These are phyloP conservation scores for Philonicus albiceps DNA, from an alignment of 2,888 invertebrate genomes.

Conservation along the genomic window DNA sequence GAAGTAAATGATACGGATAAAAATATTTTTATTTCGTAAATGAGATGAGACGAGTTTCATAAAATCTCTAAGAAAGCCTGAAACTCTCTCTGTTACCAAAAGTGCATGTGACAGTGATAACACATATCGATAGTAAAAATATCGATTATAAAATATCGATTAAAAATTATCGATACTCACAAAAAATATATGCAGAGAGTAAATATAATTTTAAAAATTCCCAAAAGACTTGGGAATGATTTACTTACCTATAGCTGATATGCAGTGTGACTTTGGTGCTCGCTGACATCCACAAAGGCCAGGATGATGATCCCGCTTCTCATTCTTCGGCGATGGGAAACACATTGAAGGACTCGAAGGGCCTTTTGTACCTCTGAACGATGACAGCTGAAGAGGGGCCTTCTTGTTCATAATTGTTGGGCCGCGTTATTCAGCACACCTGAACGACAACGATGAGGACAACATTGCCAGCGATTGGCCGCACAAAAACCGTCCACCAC, in stretches of 20 bases:
- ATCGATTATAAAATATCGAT: too few relatives aligned
- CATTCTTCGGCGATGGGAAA: conserved; percentile 53
- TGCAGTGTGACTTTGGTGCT: conserved; percentile 63
- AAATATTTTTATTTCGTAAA: too few relatives aligned
- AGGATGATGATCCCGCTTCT: conserved; percentile 54
- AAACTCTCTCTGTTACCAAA: too few relatives aligned
- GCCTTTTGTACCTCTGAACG: conserved; percentile 54
- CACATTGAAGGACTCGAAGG: conserved; percentile 54
- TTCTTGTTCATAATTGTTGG: conserved; percentile 59
- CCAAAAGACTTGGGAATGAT: too few relatives aligned
- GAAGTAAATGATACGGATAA: too few relatives aligned
- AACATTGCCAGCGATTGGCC: background rate
- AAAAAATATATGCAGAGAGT: too few relatives aligned
- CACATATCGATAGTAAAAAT: too few relatives aligned
- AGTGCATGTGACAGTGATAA: too few relatives aligned
- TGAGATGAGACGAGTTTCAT: too few relatives aligned
- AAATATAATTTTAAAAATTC: too few relatives aligned
- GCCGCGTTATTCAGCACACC: background rate
- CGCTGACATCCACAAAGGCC: conserved; percentile 62
- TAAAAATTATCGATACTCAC: too few relatives aligned
- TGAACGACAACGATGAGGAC: background rate
- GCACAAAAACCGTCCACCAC: background rate
- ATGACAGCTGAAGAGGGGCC: conserved; percentile 59
- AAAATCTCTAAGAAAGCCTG: too few relatives aligned
- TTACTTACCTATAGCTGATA: conserved; percentile 62